Conservation (phyloP, 2,797 vertebrate genomes). For the Astyanax mexicanus region DNA sequence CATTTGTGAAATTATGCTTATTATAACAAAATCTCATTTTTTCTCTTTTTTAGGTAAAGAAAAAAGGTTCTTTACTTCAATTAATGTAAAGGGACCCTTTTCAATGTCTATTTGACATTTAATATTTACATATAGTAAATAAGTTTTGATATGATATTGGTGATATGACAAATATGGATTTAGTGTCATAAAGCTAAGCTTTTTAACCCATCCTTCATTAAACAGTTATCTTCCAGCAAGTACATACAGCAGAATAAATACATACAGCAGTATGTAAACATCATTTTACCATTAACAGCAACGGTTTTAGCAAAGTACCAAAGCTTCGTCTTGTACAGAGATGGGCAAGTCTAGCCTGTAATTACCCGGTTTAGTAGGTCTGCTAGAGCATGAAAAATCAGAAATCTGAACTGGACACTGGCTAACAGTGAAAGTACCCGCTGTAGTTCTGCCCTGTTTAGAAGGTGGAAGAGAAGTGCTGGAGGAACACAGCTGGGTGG, state of each 20-base stretch:
- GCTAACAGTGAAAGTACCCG: not conserved
- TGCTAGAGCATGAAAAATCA: no score
- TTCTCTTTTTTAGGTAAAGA: not conserved
- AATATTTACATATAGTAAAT: not conserved
- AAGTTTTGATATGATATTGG: not conserved
- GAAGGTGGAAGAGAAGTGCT: constrained; percentile 71
- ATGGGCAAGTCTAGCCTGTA: no score
- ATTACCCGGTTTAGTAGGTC: no score
- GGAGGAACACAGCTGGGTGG: constrained; percentile 79
- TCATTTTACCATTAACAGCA: not conserved
- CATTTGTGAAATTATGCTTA: not conserved
- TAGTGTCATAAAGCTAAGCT: not conserved
- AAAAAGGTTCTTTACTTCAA: not conserved
- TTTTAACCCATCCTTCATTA: not conserved
- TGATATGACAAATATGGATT: not conserved
- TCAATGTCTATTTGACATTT: not conserved
- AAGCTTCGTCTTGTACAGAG: not conserved
- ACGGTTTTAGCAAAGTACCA: not conserved
- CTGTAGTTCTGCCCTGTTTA: constrained; percentile 54
- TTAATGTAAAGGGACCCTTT: not conserved
- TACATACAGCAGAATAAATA: not conserved
- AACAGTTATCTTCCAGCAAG: not conserved
- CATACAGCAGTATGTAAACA: not conserved
- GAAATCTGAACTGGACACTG: no score
- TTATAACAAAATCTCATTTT: not conserved